Evolutionary conservation across 1,140 invertebrate species (phyloP), one percentile per base, ranked within the genome.

Genomic region (Cheumatopsyche charites): DNA sequence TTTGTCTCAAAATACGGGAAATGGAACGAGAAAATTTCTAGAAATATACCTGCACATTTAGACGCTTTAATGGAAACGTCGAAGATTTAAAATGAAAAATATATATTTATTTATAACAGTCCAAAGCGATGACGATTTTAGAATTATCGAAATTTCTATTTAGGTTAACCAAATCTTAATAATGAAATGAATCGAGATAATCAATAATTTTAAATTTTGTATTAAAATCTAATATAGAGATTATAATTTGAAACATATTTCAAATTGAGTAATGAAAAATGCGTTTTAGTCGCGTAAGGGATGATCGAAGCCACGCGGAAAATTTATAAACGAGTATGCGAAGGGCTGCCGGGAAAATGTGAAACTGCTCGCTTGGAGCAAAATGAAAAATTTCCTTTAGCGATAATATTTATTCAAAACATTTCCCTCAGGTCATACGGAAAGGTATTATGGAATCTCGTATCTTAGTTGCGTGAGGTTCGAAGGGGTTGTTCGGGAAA

Each of bases 321-420:
- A 47, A 15, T 47, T n/a, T 47, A 47, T 47, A 47, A 15, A 13
- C 4, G 15, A 47, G 43, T 7, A 47, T n/a, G 19, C 7, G 49
- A 58, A 58, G 21, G 25, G 25, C 21, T 26, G 42, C 23, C 25
- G 26, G 61, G 61, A 63, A 62, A 62, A 70, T 61, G 55, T 36
- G 36, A 43, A 70, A 70, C 67, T 58, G 52, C 67, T 29, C 15
- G 55, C 17, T 7, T 13, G 67, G 19, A 36, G 43, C 23, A 62
- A 58, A 67, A 47, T 41, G 43, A 66, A 72, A 72, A 71, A 52
- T 66, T 55, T 58, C 47, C 63, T 65, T 62, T 62, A 52, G 70
- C 70, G 62, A 66, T 66, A 58, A 72, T 72, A 72, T 72, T 72
- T 72, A 72, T 72, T 72, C 70, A 66, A 72, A 72, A 72, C 62